These are phyloP conservation scores for Charanyca ferruginea DNA, from an alignment of 2,888 invertebrate species.

Conservation along the genomic window DNA sequence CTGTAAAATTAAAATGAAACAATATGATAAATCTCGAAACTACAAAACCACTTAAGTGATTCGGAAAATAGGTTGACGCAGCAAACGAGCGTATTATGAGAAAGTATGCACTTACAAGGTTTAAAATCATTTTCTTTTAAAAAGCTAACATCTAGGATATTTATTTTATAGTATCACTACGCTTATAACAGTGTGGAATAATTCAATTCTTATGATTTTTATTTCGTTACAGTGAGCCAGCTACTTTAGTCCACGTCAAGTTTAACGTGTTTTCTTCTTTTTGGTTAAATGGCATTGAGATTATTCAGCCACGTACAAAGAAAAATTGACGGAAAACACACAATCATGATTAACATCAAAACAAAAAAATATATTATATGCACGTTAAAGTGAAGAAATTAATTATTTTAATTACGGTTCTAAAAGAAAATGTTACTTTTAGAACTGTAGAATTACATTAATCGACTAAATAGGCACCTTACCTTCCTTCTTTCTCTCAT, in stretches of 20 bases:
- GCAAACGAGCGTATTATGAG: slow-evolving; percentile 66
- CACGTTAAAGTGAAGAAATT: no score
- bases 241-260: slow-evolving; percentile 90
- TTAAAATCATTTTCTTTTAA: slow-evolving; percentile 79
- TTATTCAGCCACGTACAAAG: slow-evolving; percentile 57
- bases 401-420: neutral
- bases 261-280: slow-evolving; percentile 91
- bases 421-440: neutral
- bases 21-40: slow-evolving; percentile 65
- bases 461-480: slow-evolving; percentile 46
- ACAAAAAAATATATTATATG: no score
- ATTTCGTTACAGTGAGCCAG: slow-evolving; percentile 82
- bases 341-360: no score
- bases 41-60: slow-evolving; percentile 72
- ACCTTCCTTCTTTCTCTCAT: rapidly evolving
- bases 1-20: slow-evolving; percentile 78
- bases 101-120: slow-evolving; percentile 84
- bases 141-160: slow-evolving; percentile 77
- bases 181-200: slow-evolving; percentile 71
- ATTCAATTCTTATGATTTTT: slow-evolving; percentile 76
- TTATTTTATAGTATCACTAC: slow-evolving; percentile 68
- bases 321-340: no score
- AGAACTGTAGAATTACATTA: neutral
- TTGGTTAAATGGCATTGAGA: slow-evolving; percentile 80
- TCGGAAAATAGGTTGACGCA: slow-evolving; percentile 75